These are phyloP conservation scores for Gopherus evgoodei DNA, from an alignment of 2,113 vertebrate genomes.

Conservation along the genomic window DNA sequence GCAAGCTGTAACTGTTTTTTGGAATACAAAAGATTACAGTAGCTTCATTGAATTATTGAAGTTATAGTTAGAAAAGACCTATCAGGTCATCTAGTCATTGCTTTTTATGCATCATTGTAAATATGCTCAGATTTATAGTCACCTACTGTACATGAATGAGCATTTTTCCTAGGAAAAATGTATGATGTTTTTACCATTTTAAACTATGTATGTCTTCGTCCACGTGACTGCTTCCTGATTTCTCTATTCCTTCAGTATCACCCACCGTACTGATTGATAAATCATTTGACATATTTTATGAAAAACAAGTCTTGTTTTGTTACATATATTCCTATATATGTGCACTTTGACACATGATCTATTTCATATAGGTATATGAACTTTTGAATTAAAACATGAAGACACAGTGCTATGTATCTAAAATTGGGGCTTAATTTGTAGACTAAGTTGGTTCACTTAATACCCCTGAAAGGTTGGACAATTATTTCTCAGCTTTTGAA, in stretches of 20 bases:
- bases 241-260: constrained; percentile 9
- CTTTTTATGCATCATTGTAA: neutral
- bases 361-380: neutral
- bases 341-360: neutral
- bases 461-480: neutral
- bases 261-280: neutral
- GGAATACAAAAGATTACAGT: neutral
- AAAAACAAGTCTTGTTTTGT: neutral
- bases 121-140: neutral
- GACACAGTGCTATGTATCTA: neutral
- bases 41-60: neutral
- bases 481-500: neutral
- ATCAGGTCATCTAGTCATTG: neutral
- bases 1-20: neutral
- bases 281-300: neutral
- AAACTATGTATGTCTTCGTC: neutral
- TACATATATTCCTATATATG: neutral
- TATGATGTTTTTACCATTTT: neutral
- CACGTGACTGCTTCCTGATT: neutral
- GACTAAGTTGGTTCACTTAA: neutral
- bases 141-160: neutral
- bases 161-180: neutral
- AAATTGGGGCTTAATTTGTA: neutral
- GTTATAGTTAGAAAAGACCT: neutral
- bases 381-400: neutral